A percentile compares a stretch with the other conserved stretches of the same genome.
Conservation (phyloP, 2,888 invertebrate species). For the Eristalis pertinax region DNA sequence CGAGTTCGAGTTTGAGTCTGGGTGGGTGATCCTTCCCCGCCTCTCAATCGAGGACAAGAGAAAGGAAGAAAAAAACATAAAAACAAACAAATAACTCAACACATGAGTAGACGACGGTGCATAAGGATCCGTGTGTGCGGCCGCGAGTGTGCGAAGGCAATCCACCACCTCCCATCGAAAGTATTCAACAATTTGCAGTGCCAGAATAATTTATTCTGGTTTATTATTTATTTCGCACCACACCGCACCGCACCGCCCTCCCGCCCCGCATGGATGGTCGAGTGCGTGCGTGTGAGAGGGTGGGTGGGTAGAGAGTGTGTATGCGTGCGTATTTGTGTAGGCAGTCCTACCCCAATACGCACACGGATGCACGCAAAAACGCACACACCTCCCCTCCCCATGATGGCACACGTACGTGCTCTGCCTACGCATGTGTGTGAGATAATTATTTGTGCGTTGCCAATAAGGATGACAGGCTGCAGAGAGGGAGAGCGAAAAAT, state of each 20-base stretch:
- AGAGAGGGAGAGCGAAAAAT: not conserved
- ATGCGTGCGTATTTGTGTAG: not conserved
- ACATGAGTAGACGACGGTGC: not conserved
- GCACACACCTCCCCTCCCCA: not conserved
- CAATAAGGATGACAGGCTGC: conserved; percentile 47
- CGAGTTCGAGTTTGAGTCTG: not conserved
- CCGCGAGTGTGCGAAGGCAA: conserved; percentile 2
- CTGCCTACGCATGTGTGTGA: conserved; percentile 15
- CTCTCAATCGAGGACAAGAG: conserved; percentile 18
- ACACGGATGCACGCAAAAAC: conserved; percentile 34
- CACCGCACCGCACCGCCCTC: too few relatives aligned
- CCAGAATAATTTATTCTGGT: conserved; percentile 65
- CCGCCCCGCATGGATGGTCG: too few relatives aligned
- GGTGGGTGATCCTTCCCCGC: not conserved
- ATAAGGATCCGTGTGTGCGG: not conserved
- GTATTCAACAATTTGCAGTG: conserved; percentile 70
- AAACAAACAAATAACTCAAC: not conserved
- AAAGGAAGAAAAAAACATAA: too few relatives aligned
- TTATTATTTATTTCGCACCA: conserved; percentile 66
- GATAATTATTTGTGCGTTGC: conserved; percentile 70
- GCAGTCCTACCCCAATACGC: conserved; percentile 68
- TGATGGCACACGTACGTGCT: not conserved
- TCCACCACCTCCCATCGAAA: conserved; percentile 45
- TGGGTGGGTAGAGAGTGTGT: not conserved
- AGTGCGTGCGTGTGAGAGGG: too few relatives aligned